These are phyloP conservation scores for Galeruca laticollis DNA, from an alignment of 2,888 invertebrate genomes.

Conservation along the genomic window DNA sequence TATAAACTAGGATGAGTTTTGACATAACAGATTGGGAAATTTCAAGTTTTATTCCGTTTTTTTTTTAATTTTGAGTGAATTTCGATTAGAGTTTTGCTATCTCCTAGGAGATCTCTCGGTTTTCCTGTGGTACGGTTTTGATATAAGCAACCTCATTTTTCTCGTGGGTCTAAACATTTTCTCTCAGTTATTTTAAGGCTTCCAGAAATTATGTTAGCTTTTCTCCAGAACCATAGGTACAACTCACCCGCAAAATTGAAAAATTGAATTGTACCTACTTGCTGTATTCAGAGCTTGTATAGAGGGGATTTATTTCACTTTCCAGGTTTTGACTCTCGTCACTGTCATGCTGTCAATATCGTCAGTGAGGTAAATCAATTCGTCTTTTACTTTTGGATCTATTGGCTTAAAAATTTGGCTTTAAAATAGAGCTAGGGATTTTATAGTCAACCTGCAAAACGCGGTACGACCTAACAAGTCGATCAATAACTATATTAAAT, in stretches of 20 bases:
- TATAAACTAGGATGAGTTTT: too few species aligned
- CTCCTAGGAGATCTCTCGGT: conserved; percentile 22
- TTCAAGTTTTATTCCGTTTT: conserved; percentile 26
- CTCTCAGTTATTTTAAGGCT: conserved; percentile 1
- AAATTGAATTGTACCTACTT: conserved; percentile 18
- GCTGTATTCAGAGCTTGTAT: background rate
- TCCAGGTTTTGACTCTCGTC: too few species aligned
- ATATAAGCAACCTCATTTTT: conserved; percentile 31
- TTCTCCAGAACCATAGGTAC: conserved; percentile 25
- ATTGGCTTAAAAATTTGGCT: too few species aligned
- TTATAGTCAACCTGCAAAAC: too few species aligned
- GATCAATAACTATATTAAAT: too few species aligned
- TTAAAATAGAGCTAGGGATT: too few species aligned
- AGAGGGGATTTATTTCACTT: too few species aligned
- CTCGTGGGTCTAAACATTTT: conserved; percentile 19
- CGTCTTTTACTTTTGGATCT: too few species aligned
- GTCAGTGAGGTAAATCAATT: too few species aligned
- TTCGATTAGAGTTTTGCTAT: conserved; percentile 9
- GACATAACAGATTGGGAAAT: too few species aligned
- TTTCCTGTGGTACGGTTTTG: conserved; percentile 11
- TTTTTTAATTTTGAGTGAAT: conserved; percentile 16
- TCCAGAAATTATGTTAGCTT: conserved; percentile 20
- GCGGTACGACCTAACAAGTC: too few species aligned
- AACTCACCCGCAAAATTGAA: conserved; percentile 29
- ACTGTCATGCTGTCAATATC: too few species aligned